Percentiles rank a stretch among this genome's conserved stretches.
phyloP scores from a whole-genome alignment of 2,888 invertebrate genomes.

The Microplitis manilae region DNA sequence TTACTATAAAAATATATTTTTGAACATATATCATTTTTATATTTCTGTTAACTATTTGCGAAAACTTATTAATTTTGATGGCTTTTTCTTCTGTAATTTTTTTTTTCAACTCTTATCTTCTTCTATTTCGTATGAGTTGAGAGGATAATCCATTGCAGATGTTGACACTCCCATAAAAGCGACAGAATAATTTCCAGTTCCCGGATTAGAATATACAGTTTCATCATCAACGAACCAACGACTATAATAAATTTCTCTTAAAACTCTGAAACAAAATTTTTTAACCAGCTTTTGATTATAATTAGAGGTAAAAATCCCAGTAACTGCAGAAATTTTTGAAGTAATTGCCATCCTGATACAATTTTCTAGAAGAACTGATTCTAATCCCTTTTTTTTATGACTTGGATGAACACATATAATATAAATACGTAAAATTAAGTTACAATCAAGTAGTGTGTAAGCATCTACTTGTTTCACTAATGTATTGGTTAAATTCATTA shows the following conservation, averaged over 20 bases:
- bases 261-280: constrained; percentile 51
- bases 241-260: constrained; percentile 70
- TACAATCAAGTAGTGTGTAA: constrained; percentile 50
- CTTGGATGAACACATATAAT: constrained; percentile 63
- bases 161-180: constrained; percentile 60
- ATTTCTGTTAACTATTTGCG: neutral
- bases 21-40: neutral
- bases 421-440: constrained; percentile 57
- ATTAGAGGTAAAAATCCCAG: constrained; percentile 61
- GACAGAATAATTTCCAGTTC: constrained; percentile 73
- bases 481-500: constrained; percentile 55
- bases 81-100: constrained; percentile 31
- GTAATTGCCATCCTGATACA: constrained; percentile 53
- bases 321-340: constrained; percentile 53
- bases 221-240: constrained; percentile 70
- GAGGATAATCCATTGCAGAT: constrained; percentile 26
- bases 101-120: neutral
- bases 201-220: constrained; percentile 73
- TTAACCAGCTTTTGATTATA: constrained; percentile 53
- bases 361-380: constrained; percentile 52
- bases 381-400: constrained; percentile 56
- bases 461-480: constrained; percentile 54
- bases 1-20: neutral
- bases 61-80: neutral
- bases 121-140: constrained; percentile 29